Conservation (phyloP, 2,888 invertebrate genomes). For the Hydropsyche betteni region DNA sequence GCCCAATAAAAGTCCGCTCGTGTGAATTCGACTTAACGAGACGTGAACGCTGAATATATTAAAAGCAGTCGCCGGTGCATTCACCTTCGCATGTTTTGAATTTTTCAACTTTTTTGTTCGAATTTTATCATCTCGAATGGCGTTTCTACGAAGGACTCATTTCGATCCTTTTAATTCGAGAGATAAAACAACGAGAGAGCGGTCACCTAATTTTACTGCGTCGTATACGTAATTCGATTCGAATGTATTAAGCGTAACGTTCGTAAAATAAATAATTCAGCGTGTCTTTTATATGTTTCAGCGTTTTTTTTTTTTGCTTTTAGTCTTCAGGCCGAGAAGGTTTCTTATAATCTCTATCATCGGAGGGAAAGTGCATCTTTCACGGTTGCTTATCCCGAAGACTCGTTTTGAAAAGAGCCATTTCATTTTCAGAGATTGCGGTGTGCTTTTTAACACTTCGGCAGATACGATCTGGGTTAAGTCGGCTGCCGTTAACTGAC, state of each 20-base stretch:
- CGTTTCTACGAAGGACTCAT: slow-evolving; percentile 12
- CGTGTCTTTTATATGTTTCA: too few species aligned
- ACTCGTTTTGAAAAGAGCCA: background rate
- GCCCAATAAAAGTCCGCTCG: slow-evolving; percentile 44
- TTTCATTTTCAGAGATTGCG: slow-evolving; percentile 22
- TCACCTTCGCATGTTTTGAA: slow-evolving; percentile 30
- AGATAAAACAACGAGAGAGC: too few species aligned
- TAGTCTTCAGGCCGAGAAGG: too few species aligned
- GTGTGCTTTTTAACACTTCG: slow-evolving; percentile 30
- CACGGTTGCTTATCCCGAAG: slow-evolving; percentile 6
- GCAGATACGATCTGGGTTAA: slow-evolving; percentile 26
- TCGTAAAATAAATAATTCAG: too few species aligned
- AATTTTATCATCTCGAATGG: background rate
- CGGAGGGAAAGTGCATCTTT: too few species aligned
- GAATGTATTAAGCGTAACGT: too few species aligned
- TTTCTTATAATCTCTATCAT: too few species aligned
- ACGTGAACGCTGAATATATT: slow-evolving; percentile 44
- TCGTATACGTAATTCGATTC: too few species aligned
- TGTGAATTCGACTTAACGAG: slow-evolving; percentile 46
- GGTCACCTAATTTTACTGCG: too few species aligned
- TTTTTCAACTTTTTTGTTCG: slow-evolving; percentile 1
- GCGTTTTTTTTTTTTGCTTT: too few species aligned
- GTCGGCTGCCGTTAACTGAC: background rate
- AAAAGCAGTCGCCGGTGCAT: slow-evolving; percentile 27
- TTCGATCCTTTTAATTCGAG: background rate